Conservation (phyloP, 1,140 invertebrate genomes). For the Propsilocerus akamusi region DNA sequence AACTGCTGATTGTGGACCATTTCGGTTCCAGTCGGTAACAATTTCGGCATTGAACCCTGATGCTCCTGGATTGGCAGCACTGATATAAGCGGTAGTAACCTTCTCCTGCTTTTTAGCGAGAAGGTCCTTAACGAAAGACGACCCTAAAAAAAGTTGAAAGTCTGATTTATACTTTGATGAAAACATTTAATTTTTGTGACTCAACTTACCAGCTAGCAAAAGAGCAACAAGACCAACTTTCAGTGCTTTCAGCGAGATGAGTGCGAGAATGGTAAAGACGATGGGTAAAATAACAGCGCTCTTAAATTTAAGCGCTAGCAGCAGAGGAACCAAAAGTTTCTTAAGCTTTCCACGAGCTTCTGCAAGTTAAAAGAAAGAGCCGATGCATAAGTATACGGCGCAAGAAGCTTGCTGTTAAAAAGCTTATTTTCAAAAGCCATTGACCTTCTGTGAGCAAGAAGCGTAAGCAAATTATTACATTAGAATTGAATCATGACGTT, state of each 20-base stretch:
- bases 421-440: no score
- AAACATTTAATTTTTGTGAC: neutral
- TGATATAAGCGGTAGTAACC: conserved; percentile 24
- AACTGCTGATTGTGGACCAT: conserved; percentile 20
- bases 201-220: conserved; percentile 28
- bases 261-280: conserved; percentile 34
- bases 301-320: conserved; percentile 41
- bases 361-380: conserved; percentile 19
- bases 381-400: neutral
- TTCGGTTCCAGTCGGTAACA: conserved; percentile 23
- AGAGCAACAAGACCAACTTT: conserved; percentile 40
- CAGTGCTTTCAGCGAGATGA: conserved; percentile 42
- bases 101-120: conserved; percentile 25
- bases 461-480: no score
- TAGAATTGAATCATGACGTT: no score
- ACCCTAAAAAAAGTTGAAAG: conserved; percentile 10
- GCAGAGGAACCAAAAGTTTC: conserved; percentile 36
- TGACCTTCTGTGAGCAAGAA: no score
- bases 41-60: conserved; percentile 19
- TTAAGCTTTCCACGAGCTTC: conserved; percentile 36
- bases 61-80: conserved; percentile 14
- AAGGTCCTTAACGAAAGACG: conserved; percentile 24
- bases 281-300: conserved; percentile 39
- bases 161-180: neutral
- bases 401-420: no score